Base-by-base conservation (phyloP, 2,888 invertebrate genomes). In the Encarsia formosa region DNA sequence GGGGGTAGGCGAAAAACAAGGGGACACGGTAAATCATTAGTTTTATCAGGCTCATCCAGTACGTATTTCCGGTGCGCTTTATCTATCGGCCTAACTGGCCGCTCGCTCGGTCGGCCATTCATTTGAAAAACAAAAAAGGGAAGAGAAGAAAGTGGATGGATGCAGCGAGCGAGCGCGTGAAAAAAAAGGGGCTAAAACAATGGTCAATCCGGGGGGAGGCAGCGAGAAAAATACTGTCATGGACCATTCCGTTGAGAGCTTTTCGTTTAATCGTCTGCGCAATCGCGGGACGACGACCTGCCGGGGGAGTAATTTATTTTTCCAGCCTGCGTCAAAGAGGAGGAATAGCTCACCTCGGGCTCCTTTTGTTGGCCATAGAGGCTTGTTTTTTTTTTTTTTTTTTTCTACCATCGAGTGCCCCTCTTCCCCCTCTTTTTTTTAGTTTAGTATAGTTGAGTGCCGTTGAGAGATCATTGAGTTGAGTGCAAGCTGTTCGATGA, bases 21-120 rank as follows among this genome's bases (percentile, higher is more conserved):
- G 19, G 29, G 56, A 60, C 61, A 58, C 65, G n/a, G 67, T 70
- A 71, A 71, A 71, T 71, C 70, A 70, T 70, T 69, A 68, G 66
- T 66, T 70, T 71, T 71, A 71, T 70, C 71, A 66, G 66, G 61
- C 65, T 68, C 68, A 69, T 68, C 65, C 68, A 69, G 66, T 68
- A 62, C 65, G 65, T 65, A 65, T 66, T 67, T 65, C 63, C 65
- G n/a, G n/a, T n/a, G n/a, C n/a, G 65, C 61, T 71, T 67, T 70
- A 71, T 72, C 70, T 68, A 62, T 64, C 62, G 65, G 59, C 53
- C 65, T 67, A 69, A 65, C 65, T 65, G 66, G 56, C 63, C 65
- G 64, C 65, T 65, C 64, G 66, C 62, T 63, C 62, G 60, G n/a
- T n/a, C n/a, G n/a, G n/a, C n/a, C n/a, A n/a, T n/a, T n/a, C n/a